Conservation (phyloP, 2,113 vertebrate genomes). For the Stictonetta naevosa region DNA sequence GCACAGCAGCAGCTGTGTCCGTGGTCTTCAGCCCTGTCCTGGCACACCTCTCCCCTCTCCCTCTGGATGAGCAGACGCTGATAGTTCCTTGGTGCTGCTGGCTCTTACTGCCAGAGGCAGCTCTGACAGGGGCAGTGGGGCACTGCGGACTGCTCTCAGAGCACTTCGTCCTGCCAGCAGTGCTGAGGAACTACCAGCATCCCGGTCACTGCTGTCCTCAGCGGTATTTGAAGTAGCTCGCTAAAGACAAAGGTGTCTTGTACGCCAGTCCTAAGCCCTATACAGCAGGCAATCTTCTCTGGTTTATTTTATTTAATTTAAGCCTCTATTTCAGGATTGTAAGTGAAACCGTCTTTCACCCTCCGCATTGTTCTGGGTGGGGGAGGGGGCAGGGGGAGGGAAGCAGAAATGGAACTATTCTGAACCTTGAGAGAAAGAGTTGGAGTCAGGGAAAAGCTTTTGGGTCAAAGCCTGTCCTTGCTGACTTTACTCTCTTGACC, state of each 20-base stretch:
- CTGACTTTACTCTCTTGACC: slow-evolving; percentile 13
- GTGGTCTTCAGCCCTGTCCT: not conserved
- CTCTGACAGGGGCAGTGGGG: slow-evolving; percentile 22
- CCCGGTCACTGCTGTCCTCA: slow-evolving; percentile 23
- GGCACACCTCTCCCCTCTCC: not conserved
- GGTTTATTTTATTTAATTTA: not conserved
- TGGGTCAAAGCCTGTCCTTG: not conserved
- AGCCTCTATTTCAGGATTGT: not conserved
- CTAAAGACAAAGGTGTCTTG: not conserved
- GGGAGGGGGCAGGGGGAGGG: no score
- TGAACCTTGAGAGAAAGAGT: not conserved
- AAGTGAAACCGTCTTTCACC: accelerated
- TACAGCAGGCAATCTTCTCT: not conserved
- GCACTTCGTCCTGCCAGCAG: not conserved
- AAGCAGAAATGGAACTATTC: not conserved
- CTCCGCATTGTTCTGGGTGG: not conserved
- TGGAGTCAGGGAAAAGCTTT: not conserved
- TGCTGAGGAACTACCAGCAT: not conserved
- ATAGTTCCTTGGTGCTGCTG: not conserved
- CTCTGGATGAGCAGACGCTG: not conserved
- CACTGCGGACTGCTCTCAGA: not conserved
- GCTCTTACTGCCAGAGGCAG: not conserved
- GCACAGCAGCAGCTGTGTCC: not conserved
- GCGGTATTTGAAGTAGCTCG: slow-evolving; percentile 25
- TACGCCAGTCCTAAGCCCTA: not conserved